phyloP scores from a whole-genome alignment of 2,113 vertebrate species.

The Colius striatus region DNA sequence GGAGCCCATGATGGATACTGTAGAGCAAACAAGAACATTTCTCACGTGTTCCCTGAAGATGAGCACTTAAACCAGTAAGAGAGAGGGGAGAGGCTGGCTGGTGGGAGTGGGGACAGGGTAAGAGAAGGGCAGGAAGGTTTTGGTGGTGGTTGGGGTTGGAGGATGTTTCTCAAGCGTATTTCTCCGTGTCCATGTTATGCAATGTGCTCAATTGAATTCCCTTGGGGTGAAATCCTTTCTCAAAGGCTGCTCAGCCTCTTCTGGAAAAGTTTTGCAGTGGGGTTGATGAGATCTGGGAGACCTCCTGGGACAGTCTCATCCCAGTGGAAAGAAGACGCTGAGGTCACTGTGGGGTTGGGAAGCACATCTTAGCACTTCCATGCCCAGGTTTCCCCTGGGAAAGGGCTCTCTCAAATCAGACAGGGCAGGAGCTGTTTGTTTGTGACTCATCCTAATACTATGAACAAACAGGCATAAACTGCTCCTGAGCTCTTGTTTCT shows the following conservation, averaged over 20 bases:
- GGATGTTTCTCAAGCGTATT: not conserved
- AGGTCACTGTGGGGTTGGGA: not conserved
- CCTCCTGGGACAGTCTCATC: not conserved
- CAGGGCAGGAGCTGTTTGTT: conserved; percentile 25
- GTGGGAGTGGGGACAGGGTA: too few species aligned
- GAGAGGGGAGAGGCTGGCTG: not conserved
- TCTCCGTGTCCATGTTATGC: not conserved
- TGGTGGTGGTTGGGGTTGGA: not conserved
- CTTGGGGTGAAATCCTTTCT: not conserved
- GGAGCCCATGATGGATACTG: not conserved
- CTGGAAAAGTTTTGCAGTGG: not conserved
- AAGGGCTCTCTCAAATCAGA: not conserved
- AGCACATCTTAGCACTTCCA: not conserved
- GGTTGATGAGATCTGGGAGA: not conserved
- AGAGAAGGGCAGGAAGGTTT: not conserved
- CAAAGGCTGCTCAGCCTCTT: not conserved
- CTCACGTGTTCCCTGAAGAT: not conserved
- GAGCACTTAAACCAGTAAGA: conserved; percentile 29
- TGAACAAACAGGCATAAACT: conserved; percentile 54
- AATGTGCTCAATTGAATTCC: not conserved
- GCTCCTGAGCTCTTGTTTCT: conserved; percentile 11
- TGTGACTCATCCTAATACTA: not conserved
- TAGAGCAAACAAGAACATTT: not conserved
- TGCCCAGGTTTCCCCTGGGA: not conserved
- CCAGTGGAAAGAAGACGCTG: not conserved